These are phyloP conservation scores for Tethea ocularis DNA, from an alignment of 2,888 invertebrate species.

Conservation along the genomic window DNA sequence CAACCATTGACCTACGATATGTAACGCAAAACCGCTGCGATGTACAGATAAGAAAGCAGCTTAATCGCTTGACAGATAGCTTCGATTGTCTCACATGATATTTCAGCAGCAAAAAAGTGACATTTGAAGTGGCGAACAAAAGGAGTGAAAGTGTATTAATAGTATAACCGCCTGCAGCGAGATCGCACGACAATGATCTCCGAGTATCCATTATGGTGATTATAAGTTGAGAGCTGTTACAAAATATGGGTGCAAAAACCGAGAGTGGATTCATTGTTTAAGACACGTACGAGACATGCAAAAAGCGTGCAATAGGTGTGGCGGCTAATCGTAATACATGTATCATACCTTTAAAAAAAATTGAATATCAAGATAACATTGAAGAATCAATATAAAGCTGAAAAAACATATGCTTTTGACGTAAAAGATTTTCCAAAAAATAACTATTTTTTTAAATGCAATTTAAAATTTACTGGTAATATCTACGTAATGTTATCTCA, in stretches of 20 bases:
- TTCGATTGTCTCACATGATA: constrained; percentile 58
- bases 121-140: constrained; percentile 63
- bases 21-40: constrained; percentile 49
- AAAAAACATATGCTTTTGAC: not conserved
- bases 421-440: not conserved
- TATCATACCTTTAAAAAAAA: not conserved
- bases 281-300: constrained; percentile 1
- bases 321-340: not conserved
- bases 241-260: constrained; percentile 35
- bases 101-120: constrained; percentile 60
- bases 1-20: constrained; percentile 45
- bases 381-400: not conserved
- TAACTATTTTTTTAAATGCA: not conserved
- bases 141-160: constrained; percentile 68
- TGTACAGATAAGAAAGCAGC: constrained; percentile 59
- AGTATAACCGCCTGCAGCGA: constrained; percentile 33
- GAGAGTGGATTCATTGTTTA: constrained; percentile 12
- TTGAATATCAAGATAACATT: not conserved
- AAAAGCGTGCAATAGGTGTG: not conserved
- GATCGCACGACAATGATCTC: constrained; percentile 46
- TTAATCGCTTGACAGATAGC: constrained; percentile 56
- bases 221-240: constrained; percentile 39
- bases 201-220: constrained; percentile 36
- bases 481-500: not conserved
- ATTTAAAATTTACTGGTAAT: not conserved